Conservation (phyloP, 2,888 invertebrate species). For the Encarsia formosa region DNA sequence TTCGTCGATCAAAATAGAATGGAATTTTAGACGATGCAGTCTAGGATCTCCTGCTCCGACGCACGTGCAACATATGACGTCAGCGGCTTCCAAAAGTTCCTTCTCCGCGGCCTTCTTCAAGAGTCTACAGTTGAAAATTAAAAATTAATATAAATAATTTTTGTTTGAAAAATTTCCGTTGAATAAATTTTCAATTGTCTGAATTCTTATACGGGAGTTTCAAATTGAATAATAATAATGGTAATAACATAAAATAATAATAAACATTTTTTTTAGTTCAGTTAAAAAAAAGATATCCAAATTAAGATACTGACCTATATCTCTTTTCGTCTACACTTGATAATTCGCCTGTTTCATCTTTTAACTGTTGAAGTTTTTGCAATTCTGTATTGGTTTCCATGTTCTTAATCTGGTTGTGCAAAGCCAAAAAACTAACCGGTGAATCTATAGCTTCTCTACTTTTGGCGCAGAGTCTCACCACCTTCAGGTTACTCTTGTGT, state of each 20-base stretch:
- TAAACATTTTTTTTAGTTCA: too few species aligned
- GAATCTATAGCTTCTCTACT: constrained; percentile 98
- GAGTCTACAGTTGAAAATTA: constrained; percentile 45
- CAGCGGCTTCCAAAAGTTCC: constrained; percentile 88
- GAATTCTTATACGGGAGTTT: too few species aligned
- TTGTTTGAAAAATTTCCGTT: too few species aligned
- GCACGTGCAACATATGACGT: constrained; percentile 98
- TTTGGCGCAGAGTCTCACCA: constrained; percentile 92
- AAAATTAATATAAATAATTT: not conserved
- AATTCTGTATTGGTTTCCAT: constrained; percentile 91
- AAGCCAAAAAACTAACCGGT: constrained; percentile 90
- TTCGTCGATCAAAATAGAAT: constrained; percentile 94
- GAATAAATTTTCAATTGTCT: too few species aligned
- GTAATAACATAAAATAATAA: too few species aligned
- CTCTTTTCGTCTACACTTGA: constrained; percentile 94
- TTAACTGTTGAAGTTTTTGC: constrained; percentile 90
- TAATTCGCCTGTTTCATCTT: constrained; percentile 97
- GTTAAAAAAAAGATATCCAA: too few species aligned
- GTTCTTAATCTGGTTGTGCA: constrained; percentile 95
- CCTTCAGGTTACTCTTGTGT: constrained; percentile 91
- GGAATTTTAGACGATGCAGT: constrained; percentile 88
- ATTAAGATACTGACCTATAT: constrained; percentile 63
- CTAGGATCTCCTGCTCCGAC: constrained; percentile 97
- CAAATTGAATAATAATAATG: too few species aligned
- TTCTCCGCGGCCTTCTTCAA: constrained; percentile 88